Conservation (phyloP, 2,797 vertebrate genomes). For the Halcyon leucocephala region DNA sequence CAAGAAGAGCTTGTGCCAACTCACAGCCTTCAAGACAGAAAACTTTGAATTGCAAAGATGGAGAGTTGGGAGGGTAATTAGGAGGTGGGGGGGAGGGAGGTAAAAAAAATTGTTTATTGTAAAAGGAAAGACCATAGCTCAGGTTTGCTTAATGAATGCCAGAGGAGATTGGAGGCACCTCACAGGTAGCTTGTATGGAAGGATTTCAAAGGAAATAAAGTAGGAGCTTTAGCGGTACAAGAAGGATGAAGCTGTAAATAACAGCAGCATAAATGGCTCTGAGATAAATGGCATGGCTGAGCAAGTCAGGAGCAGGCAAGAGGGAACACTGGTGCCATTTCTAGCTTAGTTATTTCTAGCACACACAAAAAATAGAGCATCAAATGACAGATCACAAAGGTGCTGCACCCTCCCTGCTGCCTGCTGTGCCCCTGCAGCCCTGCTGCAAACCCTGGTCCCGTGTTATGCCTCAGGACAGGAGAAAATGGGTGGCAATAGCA, state of each 20-base stretch:
- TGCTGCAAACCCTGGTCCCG: background rate
- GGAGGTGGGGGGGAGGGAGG: background rate
- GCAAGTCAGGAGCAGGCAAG: background rate
- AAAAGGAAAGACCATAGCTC: background rate
- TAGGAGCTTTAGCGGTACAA: background rate
- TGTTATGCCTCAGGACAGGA: background rate
- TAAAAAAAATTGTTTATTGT: background rate
- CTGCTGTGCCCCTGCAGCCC: background rate
- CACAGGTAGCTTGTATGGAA: background rate
- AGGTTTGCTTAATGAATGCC: background rate
- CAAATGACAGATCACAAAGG: background rate
- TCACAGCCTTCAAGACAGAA: background rate
- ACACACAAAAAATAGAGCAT: background rate
- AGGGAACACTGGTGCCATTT: background rate
- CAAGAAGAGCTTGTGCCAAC: background rate
- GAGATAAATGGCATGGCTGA: background rate
- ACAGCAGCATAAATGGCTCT: background rate
- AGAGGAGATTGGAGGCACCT: background rate
- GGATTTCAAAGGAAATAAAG: background rate
- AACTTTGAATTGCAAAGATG: background rate
- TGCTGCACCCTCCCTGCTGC: rapidly evolving
- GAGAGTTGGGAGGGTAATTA: background rate
- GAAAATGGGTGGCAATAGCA: background rate
- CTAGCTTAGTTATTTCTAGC: background rate
- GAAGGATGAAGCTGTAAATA: background rate